Evolutionary conservation across 2,888 invertebrate genomes (phyloP), one percentile per base, ranked within the genome.

Genomic region (Ashinkailepas kermadecensis): DNA sequence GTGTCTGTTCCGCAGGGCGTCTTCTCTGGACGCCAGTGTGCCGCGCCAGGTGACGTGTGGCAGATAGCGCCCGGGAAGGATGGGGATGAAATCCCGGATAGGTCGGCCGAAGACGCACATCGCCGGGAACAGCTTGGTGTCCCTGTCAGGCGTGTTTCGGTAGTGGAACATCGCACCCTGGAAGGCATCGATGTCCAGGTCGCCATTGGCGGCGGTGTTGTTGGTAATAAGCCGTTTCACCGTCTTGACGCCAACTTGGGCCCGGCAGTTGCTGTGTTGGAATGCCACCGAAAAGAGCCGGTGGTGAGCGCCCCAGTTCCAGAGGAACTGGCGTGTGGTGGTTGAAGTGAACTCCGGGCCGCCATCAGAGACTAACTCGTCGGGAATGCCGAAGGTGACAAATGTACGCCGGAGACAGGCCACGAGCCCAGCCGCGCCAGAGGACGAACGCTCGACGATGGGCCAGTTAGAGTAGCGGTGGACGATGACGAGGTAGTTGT

Each of bases 21-120:
- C 82, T 62, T 82, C 81, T 13, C 62, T n/a, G 9, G 8, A 21
- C 1, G 39, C 21, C n/a, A 81, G 58, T 18, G n/a, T n/a, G n/a
- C n/a, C n/a, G n/a, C n/a, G n/a, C n/a, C n/a, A n/a, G n/a, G n/a
- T n/a, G n/a, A n/a, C n/a, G n/a, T n/a, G 74, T 74, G 80, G 81
- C 18, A 64, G 79, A 23, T 81, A 81, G 78, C 67, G 65, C 39
- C 80, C 80, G n/a, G 80, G 78, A 4, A 23, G 74, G 23, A 82
- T 62, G 54, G 81, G 80, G 58, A 82, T 81, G 81, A 82, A 81
- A 65, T 82, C 82, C 23, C 65, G 79, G 13, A 80, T 82, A n/a
- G 82, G 82, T n/a, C 80, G 81, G n/a, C 83, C 82, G 21, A 81
- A 83, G 54, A 83, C 70, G 25, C 81, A 81, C 80, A 79, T 81